Base-by-base conservation (phyloP, 2,888 invertebrate species). In the Metallyticus violacea region DNA sequence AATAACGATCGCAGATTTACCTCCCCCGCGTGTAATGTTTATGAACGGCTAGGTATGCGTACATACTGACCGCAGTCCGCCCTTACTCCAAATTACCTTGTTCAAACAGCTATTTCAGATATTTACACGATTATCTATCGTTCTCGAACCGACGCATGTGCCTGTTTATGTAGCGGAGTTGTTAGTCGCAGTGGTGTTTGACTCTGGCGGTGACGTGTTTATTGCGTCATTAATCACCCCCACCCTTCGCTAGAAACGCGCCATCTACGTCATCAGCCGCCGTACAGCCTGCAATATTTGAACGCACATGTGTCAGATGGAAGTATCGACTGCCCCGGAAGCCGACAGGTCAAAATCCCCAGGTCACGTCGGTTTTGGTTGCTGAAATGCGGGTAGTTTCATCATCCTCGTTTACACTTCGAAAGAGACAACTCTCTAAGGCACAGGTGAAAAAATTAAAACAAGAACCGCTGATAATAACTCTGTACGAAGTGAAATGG, bases 131-230 rank as follows among this genome's bases (percentile, higher is more conserved):
- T 62, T 62, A 62, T 62, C 40, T 62, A 62, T 62, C 40, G n/a
- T n/a, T n/a, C n/a, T n/a, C n/a, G n/a, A n/a, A n/a, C n/a, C n/a
- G n/a, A n/a, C n/a, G 40, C 40, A 15, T 62, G 40, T 62, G 40
- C 7, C 1, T 7, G 7, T 40, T 40, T 7, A 2, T 7, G 7
- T 9, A 29, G 9, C 40, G n/a, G n/a, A n/a, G n/a, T n/a, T n/a
- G n/a, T n/a, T n/a, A n/a, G n/a, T n/a, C 40, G 40, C 40, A 40
- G 40, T 40, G 3, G 40, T 62, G 40, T 62, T 30, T 30, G 40
- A 29, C 77, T 76, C 40, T 84, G 77, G 15, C 77, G 84, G 28
- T 84, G 84, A 84, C 76, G 84, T 77, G 77, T 77, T 84, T 77
- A 77, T 76, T 40, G 62, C 77, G 84, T 84, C 77, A 27, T 77